phyloP scores from a whole-genome alignment of 2,888 invertebrate species.

The Odontocolon sp. region DNA sequence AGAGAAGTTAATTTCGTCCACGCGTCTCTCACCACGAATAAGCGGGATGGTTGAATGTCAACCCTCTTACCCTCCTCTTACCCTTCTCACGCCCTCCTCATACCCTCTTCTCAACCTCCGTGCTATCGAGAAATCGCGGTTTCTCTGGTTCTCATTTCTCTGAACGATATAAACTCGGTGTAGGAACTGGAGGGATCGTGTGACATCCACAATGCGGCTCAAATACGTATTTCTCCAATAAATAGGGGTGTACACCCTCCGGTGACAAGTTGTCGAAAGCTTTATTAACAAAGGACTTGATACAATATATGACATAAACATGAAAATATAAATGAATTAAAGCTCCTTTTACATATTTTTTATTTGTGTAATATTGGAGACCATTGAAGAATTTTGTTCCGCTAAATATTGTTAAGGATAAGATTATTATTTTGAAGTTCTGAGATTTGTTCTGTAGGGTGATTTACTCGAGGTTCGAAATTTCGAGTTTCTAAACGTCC shows the following conservation, averaged over 20 bases:
- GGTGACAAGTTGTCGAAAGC: not conserved
- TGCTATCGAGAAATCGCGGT: not conserved
- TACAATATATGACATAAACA: too few species aligned
- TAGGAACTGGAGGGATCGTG: not conserved
- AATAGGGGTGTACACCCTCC: not conserved
- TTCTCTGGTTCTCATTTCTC: not conserved
- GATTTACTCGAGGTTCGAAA: too few species aligned
- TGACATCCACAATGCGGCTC: not conserved
- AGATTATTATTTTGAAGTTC: too few species aligned
- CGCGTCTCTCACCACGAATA: slow-evolving; percentile 64
- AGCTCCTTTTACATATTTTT: too few species aligned
- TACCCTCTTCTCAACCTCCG: not conserved
- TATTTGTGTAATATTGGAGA: too few species aligned
- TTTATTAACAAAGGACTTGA: not conserved
- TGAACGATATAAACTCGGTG: slow-evolving; percentile 14
- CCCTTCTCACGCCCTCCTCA: slow-evolving; percentile 4
- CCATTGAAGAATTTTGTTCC: too few species aligned
- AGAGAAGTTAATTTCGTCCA: slow-evolving; percentile 68
- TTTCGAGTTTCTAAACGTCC: too few species aligned
- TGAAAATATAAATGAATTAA: too few species aligned
- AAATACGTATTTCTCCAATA: not conserved
- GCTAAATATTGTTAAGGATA: too few species aligned
- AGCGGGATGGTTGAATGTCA: slow-evolving; percentile 52
- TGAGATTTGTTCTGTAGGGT: too few species aligned
- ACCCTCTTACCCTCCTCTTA: not conserved